Evolutionary conservation across 1,140 invertebrate genomes (phyloP), one percentile per base, ranked within the genome.

Genomic region (Penaeus vannamei): DNA sequence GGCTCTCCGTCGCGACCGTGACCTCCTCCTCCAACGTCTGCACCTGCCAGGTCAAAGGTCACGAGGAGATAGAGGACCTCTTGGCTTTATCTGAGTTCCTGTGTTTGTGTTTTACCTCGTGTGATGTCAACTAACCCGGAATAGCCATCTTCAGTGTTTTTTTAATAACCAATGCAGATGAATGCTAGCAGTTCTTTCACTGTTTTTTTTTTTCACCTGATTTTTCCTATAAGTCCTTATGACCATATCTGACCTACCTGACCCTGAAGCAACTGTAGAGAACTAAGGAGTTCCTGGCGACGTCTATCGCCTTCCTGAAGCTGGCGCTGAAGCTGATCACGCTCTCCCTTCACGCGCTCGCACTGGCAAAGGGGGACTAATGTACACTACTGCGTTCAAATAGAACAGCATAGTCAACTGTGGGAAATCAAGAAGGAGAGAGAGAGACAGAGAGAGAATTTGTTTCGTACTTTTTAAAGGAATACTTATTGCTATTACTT

Each of bases 21-120:
- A 88, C 42, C 26, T 88, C 86, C 80, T 88, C 86, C 26, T 88
- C 86, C 29, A 88, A 66, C 8, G 62, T 77, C 26, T 84, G 86
- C 23, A 88, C 60, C 86, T 88, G 64, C 29, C n/a, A 64, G 23
- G 17, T 32, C 17, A 32, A 87, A 29, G 23, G 17, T 32, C 7
- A 32, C 69, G 19, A 17, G 22, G 23, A 61, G 29, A 23, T 29
- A 59, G 76, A 22, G 42, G 66, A 3, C 19, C 23, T 42, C 2
- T 46, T 72, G 26, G 29, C 1, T 20, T 80, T 80, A 10, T 4
- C 14, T 12, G 32, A 20, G 60, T 12, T 60, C 80, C 20, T 26
- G 22, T 61, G 20, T 14, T 23, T 22, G 4, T 60, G 1, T 23
- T 8, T 10, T 23, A 12, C 7, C 32, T 1, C 1, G 23, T 46